Evolutionary conservation across 2,797 vertebrate genomes (phyloP).

Genomic region (Cuniculus paca): DNA sequence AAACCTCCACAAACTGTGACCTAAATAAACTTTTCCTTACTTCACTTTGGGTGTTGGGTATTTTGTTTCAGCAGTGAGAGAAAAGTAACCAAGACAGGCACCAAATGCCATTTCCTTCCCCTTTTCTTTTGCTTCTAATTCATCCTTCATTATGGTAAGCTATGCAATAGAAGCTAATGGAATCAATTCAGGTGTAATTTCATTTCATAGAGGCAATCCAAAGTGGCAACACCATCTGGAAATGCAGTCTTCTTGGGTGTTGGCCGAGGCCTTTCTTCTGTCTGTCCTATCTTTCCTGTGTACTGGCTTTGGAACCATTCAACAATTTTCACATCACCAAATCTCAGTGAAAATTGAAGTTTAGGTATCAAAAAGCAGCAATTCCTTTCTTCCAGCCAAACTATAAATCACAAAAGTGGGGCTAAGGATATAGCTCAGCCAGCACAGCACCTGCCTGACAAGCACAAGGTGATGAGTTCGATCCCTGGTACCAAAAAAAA

Average conservation of each 20-base stretch:
- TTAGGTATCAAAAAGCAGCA: neutral
- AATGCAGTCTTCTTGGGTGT: neutral
- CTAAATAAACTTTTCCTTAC: too few species aligned
- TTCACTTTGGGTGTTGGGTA: too few species aligned
- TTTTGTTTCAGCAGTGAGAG: too few species aligned
- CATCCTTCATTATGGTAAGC: neutral
- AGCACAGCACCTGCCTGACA: too few species aligned
- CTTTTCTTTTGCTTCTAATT: conserved; percentile 20
- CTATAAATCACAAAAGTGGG: neutral
- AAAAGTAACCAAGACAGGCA: too few species aligned
- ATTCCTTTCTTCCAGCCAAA: neutral
- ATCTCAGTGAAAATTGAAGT: neutral
- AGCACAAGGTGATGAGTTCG: too few species aligned
- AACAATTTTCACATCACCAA: neutral
- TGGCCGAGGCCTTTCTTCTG: neutral
- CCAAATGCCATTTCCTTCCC: neutral
- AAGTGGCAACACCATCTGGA: neutral
- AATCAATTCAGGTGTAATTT: neutral
- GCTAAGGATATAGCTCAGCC: too few species aligned
- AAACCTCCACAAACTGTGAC: too few species aligned
- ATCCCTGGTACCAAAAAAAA: too few species aligned
- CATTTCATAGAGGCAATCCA: neutral
- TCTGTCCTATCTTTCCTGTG: neutral
- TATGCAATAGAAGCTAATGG: neutral
- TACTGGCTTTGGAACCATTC: neutral